A percentile compares a stretch with the other conserved stretches of the same genome.
phyloP scores from a whole-genome alignment of 2,113 vertebrate species.

The Chrysochloris asiatica region DNA sequence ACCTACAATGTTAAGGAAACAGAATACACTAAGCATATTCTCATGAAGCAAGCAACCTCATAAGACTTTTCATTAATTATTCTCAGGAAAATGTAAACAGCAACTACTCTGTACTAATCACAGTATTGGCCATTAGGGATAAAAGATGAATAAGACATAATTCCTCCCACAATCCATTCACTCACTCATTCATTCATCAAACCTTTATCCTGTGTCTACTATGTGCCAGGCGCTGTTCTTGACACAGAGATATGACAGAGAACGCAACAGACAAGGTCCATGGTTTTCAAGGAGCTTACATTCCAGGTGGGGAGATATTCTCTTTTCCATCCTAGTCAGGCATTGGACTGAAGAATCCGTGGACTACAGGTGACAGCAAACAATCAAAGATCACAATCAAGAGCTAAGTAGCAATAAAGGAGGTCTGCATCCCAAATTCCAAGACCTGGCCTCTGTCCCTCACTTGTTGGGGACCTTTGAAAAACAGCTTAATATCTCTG shows the following conservation, averaged over 20 bases:
- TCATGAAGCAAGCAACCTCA: background rate
- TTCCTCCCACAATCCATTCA: background rate
- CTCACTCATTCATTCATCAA: background rate
- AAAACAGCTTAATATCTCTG: background rate
- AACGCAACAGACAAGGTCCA: background rate
- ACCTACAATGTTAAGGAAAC: background rate
- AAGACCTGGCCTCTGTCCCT: background rate
- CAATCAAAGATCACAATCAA: background rate
- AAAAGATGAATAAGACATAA: background rate
- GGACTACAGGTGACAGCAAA: background rate
- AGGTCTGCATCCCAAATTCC: background rate
- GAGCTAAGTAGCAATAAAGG: background rate
- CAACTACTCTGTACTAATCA: background rate
- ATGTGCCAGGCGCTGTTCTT: background rate
- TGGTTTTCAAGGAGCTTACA: background rate
- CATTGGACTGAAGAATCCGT: background rate
- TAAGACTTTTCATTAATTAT: constrained; percentile 5
- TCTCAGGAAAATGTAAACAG: constrained; percentile 23
- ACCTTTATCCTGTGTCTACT: background rate
- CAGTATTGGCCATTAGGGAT: background rate
- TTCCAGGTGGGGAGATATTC: background rate
- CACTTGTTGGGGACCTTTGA: background rate
- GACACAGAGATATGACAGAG: background rate
- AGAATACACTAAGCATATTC: background rate
- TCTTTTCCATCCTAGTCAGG: background rate